Conservation (phyloP, 2,888 invertebrate genomes). For the Ametastegia equiseti region DNA sequence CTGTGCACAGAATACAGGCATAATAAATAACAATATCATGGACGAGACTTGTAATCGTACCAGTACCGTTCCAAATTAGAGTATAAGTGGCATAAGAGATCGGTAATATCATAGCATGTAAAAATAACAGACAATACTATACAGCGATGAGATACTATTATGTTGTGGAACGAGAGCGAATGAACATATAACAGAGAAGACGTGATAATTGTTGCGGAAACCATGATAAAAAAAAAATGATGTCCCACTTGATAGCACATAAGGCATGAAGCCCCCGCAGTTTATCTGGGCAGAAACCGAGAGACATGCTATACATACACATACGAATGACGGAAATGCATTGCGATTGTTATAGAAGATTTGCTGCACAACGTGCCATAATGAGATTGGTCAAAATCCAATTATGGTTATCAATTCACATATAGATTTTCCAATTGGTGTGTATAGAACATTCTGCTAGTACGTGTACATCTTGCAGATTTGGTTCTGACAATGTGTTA, state of each 20-base stretch:
- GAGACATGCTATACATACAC: neutral
- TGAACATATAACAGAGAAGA: neutral
- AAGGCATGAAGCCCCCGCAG: neutral
- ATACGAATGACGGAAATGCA: neutral
- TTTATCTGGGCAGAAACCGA: neutral
- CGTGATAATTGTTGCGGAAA: constrained; percentile 1
- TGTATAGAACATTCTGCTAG: too few species aligned
- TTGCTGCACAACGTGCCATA: neutral
- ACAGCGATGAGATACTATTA: neutral
- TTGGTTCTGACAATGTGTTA: too few species aligned
- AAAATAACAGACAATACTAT: neutral
- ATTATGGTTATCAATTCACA: neutral
- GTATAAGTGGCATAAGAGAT: neutral
- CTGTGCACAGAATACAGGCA: neutral
- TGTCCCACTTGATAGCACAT: constrained; percentile 18
- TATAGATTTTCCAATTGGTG: too few species aligned
- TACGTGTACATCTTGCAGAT: too few species aligned
- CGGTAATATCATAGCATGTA: neutral
- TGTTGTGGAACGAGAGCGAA: neutral
- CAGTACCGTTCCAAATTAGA: neutral
- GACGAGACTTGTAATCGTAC: neutral
- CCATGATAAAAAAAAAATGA: neutral
- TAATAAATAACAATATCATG: neutral
- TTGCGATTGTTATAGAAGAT: neutral
- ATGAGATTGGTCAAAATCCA: neutral